These are phyloP conservation scores for Cardiocondyla obscurior DNA, from an alignment of 1,140 invertebrate genomes.

Conservation along the genomic window DNA sequence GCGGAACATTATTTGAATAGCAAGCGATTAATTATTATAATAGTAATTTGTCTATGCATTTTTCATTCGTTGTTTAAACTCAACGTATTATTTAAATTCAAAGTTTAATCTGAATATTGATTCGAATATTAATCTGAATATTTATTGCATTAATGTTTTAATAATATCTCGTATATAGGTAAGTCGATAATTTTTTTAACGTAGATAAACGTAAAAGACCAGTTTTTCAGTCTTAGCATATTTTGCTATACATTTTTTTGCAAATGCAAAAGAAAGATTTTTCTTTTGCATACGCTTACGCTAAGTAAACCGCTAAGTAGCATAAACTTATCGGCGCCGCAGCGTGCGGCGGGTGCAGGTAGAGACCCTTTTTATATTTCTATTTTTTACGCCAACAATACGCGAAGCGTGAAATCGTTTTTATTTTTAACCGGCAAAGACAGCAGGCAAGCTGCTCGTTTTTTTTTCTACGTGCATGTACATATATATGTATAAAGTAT, in stretches of 20 bases:
- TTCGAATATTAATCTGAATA: neutral
- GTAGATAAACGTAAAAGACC: neutral
- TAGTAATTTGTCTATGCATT: no score
- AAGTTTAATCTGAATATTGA: neutral
- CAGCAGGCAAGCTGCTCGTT: neutral
- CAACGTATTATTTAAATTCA: neutral
- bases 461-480: neutral
- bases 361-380: conserved; percentile 33
- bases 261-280: conserved; percentile 2
- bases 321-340: conserved; percentile 43
- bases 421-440: conserved; percentile 41
- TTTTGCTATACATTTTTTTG: conserved; percentile 28
- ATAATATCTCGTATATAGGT: neutral
- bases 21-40: no score
- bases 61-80: neutral
- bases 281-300: conserved; percentile 12
- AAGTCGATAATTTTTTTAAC: conserved; percentile 26
- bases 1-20: no score
- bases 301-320: conserved; percentile 30
- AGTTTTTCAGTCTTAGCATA: neutral
- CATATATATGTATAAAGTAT: neutral
- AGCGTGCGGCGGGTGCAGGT: conserved; percentile 7
- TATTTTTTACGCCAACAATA: conserved; percentile 34
- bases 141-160: neutral
- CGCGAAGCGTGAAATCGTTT: conserved; percentile 4